Percentiles rank a stretch among this genome's conserved stretches.
Evolutionary conservation across 2,888 invertebrate genomes (phyloP).

Genomic region (Ennomos fuscantarius): DNA sequence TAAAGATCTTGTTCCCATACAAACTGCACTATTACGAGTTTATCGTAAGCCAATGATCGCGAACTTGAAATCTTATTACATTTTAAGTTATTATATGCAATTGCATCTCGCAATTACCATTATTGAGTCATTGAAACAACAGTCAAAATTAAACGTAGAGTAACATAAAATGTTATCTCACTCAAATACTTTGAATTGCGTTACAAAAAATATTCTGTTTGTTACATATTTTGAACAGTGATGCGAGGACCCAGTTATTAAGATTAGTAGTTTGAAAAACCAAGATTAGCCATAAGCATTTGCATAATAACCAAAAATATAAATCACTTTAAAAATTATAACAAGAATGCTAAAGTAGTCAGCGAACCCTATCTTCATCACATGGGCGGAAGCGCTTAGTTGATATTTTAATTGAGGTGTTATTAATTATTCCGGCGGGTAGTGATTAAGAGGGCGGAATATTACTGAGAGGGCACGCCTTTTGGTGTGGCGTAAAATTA

Average conservation of each 20-base stretch:
- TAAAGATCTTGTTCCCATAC: slow-evolving; percentile 61
- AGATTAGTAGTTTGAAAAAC: slow-evolving; percentile 7
- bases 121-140: slow-evolving; percentile 12
- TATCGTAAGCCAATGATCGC: slow-evolving; percentile 35
- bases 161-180: neutral
- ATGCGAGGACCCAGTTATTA: slow-evolving; percentile 3
- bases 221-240: slow-evolving; percentile 1
- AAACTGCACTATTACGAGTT: slow-evolving; percentile 42
- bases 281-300: slow-evolving; percentile 19
- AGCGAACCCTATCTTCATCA: slow-evolving; percentile 57
- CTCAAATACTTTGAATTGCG: slow-evolving; percentile 5
- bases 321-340: slow-evolving; percentile 28
- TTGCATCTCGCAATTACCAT: slow-evolving; percentile 14
- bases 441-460: slow-evolving; percentile 79
- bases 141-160: neutral
- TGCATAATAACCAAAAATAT: slow-evolving; percentile 23
- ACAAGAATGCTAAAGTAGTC: slow-evolving; percentile 33
- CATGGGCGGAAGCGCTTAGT: slow-evolving; percentile 69
- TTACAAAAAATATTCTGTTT: slow-evolving; percentile 1
- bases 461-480: slow-evolving; percentile 69
- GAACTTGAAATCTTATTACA: slow-evolving; percentile 21
- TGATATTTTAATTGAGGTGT: slow-evolving; percentile 80
- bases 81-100: slow-evolving; percentile 17
- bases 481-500: slow-evolving; percentile 58
- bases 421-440: slow-evolving; percentile 77